Evolutionary conservation across 2,888 invertebrate species (phyloP).

Genomic region (Palloptera scutellata): DNA sequence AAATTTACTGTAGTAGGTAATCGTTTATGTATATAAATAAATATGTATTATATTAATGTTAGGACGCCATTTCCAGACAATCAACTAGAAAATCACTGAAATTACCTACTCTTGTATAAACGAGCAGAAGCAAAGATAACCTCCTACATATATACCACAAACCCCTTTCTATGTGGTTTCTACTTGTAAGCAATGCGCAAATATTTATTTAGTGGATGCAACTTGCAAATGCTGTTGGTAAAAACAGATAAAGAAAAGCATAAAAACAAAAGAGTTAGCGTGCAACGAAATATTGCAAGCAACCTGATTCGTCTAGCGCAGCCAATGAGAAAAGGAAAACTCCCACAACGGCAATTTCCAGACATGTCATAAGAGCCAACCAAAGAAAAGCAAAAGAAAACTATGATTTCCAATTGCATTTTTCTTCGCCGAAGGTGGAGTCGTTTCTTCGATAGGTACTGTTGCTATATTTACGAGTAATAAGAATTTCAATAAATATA

Average conservation of each 20-base stretch:
- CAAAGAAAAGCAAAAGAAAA: constrained; percentile 47
- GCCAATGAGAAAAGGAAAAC: constrained; percentile 53
- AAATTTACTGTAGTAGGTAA: no score
- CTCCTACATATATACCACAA: no score
- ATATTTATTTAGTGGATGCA: constrained; percentile 36
- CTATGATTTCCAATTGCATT: constrained; percentile 52
- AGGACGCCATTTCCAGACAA: neutral
- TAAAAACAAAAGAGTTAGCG: constrained; percentile 19
- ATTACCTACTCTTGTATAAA: constrained; percentile 3
- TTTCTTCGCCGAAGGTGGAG: constrained; percentile 40
- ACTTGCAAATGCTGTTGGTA: constrained; percentile 30
- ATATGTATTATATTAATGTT: neutral
- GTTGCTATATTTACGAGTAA: no score
- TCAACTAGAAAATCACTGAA: neutral
- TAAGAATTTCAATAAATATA: neutral
- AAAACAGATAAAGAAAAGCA: constrained; percentile 37
- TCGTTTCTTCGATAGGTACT: no score
- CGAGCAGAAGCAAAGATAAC: no score
- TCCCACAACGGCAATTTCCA: constrained; percentile 53
- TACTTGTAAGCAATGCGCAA: no score
- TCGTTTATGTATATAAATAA: constrained; percentile 19
- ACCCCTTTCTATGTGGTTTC: no score
- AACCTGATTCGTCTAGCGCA: constrained; percentile 50
- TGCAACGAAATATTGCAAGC: constrained; percentile 40
- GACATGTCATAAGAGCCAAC: constrained; percentile 49